Evolutionary conservation across 2,113 vertebrate species (phyloP).

Genomic region (Oncorhynchus mykiss): DNA sequence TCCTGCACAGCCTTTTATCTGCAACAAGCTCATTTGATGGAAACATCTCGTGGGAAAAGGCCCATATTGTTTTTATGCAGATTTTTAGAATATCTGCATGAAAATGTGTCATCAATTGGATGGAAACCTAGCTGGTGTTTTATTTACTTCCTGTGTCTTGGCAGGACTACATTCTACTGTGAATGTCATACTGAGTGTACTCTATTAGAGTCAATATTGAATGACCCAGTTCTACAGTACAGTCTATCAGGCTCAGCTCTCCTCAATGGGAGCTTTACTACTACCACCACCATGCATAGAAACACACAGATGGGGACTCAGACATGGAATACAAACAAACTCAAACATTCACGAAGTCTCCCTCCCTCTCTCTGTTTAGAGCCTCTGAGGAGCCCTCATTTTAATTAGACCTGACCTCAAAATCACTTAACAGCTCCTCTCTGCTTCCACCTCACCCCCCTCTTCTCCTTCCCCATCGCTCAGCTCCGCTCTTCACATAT

Average conservation of each 20-base stretch:
- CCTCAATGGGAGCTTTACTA: conserved; percentile 25
- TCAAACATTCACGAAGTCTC: conserved; percentile 34
- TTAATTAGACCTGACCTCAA: conserved; percentile 77
- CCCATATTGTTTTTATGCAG: too few relatives aligned
- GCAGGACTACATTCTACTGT: conserved; percentile 16
- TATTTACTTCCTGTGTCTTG: too few relatives aligned
- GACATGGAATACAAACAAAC: background rate
- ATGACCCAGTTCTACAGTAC: conserved; percentile 28
- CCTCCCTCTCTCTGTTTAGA: conserved; percentile 60
- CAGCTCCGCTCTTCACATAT: conserved; percentile 64
- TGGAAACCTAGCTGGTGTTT: background rate
- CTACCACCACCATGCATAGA: conserved; percentile 6
- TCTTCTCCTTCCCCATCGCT: conserved; percentile 44
- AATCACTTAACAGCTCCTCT: conserved; percentile 75
- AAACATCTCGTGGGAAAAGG: too few relatives aligned
- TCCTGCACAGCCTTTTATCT: too few relatives aligned
- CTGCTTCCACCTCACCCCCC: conserved; percentile 33
- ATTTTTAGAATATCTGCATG: too few relatives aligned
- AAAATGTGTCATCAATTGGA: too few relatives aligned
- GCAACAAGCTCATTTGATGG: too few relatives aligned
- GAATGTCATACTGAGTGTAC: background rate
- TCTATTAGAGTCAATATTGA: conserved; percentile 34
- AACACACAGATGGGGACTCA: conserved; percentile 19
- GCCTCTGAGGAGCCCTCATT: conserved; percentile 71
- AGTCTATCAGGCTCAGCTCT: conserved; percentile 18